Base-by-base conservation (phyloP, 2,797 vertebrate species). In the Phoebastria nigripes region DNA sequence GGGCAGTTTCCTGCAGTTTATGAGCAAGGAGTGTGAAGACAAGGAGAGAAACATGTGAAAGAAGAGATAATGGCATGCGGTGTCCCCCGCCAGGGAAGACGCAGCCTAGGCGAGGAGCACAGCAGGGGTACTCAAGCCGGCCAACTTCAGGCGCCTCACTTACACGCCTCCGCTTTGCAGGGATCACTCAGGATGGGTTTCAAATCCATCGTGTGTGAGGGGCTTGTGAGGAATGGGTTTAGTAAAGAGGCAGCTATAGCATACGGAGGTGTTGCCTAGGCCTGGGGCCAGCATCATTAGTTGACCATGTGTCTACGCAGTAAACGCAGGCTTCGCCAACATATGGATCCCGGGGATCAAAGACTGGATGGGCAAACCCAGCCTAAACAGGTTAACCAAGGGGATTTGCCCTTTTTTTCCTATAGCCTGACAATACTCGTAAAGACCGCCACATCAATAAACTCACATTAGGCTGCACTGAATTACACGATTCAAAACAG, bases 71-170 rank as follows among this genome's bases (percentile, higher is more conserved):
- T 14, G 35, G 15, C 20, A 28, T 15, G 37, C 0, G 1, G 5
- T 8, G 31, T 54, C 14, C 54, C 46, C 4, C 0, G 0, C 12
- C 21, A 24, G 16, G 11, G 5, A 73, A 58, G 54, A 12, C 0
- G 3, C 12, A 89, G 11, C 25, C 33, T 28, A 22, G 46, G 8
- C 0, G 0, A 69, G 21, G 15, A 51, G 52, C 22, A 49, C n/a
- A 33, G 41, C 24, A 17, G 41, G 37, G 51, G 11, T 15, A 28
- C 2, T 73, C 14, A 15, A 21, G 15, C 3, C 2, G 2, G 28
- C 26, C 65, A 66, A 3, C 52, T 33, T 81, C 21, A 63, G 65
- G 17, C 6, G 0, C 28, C 52, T 61, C 47, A 4, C 21, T 46
- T 47, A 31, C 35, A 33, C 0, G 1, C 33, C 39, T 83, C 52